A percentile compares a stretch with the other conserved stretches of the same genome.
These are phyloP conservation scores for Phortica okadai DNA, from an alignment of 2,888 invertebrate genomes.

Conservation along the genomic window DNA sequence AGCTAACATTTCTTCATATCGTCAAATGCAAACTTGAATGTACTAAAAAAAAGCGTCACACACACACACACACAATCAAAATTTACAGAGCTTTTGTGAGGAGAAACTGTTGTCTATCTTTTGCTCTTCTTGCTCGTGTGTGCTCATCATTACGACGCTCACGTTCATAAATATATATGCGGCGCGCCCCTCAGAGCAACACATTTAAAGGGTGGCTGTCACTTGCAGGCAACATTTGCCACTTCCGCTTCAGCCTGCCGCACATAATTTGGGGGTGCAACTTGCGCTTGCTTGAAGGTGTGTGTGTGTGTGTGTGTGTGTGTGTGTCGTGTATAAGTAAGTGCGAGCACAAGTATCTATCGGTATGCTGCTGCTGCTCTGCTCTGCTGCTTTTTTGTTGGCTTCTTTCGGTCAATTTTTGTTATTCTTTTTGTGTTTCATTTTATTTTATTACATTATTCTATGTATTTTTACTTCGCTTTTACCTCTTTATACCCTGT, in stretches of 20 bases:
- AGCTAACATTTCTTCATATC: neutral
- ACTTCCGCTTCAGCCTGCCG: slow-evolving; percentile 7
- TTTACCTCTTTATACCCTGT: slow-evolving; percentile 37
- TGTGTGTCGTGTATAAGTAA: slow-evolving; percentile 31
- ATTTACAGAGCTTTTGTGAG: slow-evolving; percentile 25
- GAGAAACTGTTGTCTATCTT: neutral
- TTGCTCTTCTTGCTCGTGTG: neutral
- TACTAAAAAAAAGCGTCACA: slow-evolving; percentile 17
- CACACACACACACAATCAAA: slow-evolving; percentile 31
- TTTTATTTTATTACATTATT: slow-evolving; percentile 29
- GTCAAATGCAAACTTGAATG: slow-evolving; percentile 27
- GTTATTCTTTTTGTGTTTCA: slow-evolving; percentile 27
- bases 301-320: neutral
- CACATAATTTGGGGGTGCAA: slow-evolving; percentile 46
- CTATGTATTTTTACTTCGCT: slow-evolving; percentile 35
- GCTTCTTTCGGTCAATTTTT: slow-evolving; percentile 61
- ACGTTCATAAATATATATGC: slow-evolving; percentile 30
- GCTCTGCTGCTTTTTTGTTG: slow-evolving; percentile 55
- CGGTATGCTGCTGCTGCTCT: slow-evolving; percentile 55
- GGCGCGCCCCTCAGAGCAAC: slow-evolving; percentile 37
- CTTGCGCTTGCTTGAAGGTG: neutral
- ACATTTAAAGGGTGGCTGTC: slow-evolving; percentile 36
- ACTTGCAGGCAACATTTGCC: slow-evolving; percentile 38
- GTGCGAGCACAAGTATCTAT: slow-evolving; percentile 56
- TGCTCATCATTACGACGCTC: slow-evolving; percentile 18